Evolutionary conservation across 2,888 invertebrate species (phyloP).

Genomic region (Hydropsyche betteni): DNA sequence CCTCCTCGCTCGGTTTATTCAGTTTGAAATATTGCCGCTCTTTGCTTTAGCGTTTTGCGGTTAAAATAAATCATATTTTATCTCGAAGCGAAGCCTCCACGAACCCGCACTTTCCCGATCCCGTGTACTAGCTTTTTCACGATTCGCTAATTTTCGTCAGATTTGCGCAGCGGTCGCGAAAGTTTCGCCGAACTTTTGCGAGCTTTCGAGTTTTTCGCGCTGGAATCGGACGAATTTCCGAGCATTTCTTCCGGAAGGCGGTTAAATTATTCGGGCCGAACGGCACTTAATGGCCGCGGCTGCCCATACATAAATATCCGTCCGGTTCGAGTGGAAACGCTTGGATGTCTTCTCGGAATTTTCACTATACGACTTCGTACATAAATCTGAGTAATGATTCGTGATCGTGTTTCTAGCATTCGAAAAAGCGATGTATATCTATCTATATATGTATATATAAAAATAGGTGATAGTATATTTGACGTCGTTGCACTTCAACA

Average conservation of each 20-base stretch:
- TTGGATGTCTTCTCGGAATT: slow-evolving; percentile 11
- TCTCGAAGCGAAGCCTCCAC: neutral
- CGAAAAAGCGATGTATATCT: too few species aligned
- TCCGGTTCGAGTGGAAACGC: slow-evolving; percentile 15
- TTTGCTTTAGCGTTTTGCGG: slow-evolving; percentile 6
- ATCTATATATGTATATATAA: too few species aligned
- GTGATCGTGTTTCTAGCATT: too few species aligned
- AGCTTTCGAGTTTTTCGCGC: neutral
- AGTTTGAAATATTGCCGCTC: slow-evolving; percentile 15
- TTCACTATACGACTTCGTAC: neutral
- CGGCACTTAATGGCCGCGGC: slow-evolving; percentile 33
- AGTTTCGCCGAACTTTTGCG: too few species aligned
- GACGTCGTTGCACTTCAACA: too few species aligned
- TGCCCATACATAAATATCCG: slow-evolving; percentile 31
- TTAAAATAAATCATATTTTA: slow-evolving; percentile 14
- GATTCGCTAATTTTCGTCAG: too few species aligned
- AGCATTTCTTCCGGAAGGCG: slow-evolving; percentile 19
- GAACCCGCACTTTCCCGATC: neutral
- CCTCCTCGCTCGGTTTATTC: neutral
- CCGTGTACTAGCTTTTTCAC: neutral
- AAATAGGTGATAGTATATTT: too few species aligned
- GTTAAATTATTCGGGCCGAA: slow-evolving; percentile 17
- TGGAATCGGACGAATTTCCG: neutral
- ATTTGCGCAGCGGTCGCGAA: too few species aligned
- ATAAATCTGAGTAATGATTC: too few species aligned